Conservation (phyloP, 2,113 vertebrate species). For the Psettodes erumei region DNA sequence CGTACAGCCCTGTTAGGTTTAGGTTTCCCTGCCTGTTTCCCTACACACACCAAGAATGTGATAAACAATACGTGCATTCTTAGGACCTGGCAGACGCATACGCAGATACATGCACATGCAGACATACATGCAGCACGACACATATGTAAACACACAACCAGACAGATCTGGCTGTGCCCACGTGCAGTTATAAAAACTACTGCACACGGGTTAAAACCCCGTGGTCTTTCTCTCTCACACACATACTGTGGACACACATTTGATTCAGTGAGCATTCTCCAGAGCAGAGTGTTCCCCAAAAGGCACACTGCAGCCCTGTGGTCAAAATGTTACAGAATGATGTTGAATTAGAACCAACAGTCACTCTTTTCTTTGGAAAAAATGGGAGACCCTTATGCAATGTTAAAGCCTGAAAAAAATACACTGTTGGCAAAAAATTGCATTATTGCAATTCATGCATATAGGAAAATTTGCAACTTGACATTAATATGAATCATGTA, state of each 20-base stretch:
- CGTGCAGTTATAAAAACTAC: slow-evolving; percentile 51
- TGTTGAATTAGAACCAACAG: slow-evolving; percentile 59
- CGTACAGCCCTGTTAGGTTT: slow-evolving; percentile 61
- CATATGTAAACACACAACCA: slow-evolving; percentile 20
- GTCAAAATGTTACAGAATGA: slow-evolving; percentile 57
- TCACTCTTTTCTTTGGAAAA: slow-evolving; percentile 56
- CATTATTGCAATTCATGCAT: slow-evolving; percentile 18
- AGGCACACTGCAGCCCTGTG: slow-evolving; percentile 48
- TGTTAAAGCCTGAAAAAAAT: slow-evolving; percentile 17
- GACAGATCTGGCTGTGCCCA: slow-evolving; percentile 33
- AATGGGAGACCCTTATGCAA: slow-evolving; percentile 43
- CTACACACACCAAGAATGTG: slow-evolving; percentile 70
- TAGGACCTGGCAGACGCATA: slow-evolving; percentile 50
- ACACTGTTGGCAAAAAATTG: neutral
- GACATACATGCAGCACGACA: slow-evolving; percentile 22
- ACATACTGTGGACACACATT: slow-evolving; percentile 54
- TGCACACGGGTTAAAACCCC: slow-evolving; percentile 49
- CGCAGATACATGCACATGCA: slow-evolving; percentile 22
- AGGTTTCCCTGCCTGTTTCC: slow-evolving; percentile 71
- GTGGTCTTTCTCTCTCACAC: slow-evolving; percentile 10
- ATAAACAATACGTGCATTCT: slow-evolving; percentile 80
- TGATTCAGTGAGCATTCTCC: slow-evolving; percentile 48
- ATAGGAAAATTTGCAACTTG: slow-evolving; percentile 23
- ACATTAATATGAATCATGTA: slow-evolving; percentile 18
- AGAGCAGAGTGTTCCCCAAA: slow-evolving; percentile 57